A percentile compares a stretch with the other conserved stretches of the same genome.
These are phyloP conservation scores for Caranx melampygus DNA, from an alignment of 2,113 vertebrate genomes.

Conservation along the genomic window DNA sequence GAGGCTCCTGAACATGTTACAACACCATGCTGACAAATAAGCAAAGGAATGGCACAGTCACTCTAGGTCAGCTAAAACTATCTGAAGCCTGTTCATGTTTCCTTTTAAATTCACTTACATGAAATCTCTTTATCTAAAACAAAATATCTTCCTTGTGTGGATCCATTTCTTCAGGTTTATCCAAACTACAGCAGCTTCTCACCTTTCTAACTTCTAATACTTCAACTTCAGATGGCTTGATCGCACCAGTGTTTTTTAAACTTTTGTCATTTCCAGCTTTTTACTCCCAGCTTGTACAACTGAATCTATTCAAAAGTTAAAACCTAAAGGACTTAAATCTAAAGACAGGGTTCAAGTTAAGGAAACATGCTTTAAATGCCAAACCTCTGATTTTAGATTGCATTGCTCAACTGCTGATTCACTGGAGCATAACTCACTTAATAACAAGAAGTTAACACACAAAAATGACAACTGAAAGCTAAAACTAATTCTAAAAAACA, in stretches of 20 bases:
- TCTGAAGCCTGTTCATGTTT: background rate
- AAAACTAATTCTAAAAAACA: background rate
- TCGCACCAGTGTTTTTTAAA: background rate
- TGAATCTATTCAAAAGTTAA: background rate
- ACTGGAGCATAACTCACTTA: background rate
- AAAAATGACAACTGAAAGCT: background rate
- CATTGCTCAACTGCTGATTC: background rate
- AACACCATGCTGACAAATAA: constrained; percentile 46
- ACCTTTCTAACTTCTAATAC: background rate
- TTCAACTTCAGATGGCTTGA: background rate
- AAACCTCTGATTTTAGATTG: background rate
- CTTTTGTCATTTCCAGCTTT: background rate
- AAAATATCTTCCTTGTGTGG: background rate
- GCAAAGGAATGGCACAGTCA: constrained; percentile 8
- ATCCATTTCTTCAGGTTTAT: background rate
- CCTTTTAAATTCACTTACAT: background rate
- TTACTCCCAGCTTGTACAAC: background rate
- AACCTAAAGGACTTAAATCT: background rate
- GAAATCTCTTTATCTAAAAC: background rate
- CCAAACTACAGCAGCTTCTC: background rate
- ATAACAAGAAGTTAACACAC: background rate
- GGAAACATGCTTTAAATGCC: background rate
- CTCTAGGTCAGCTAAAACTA: background rate
- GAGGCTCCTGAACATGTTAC: constrained; percentile 65
- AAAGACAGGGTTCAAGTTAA: background rate